phyloP scores from a whole-genome alignment of 2,888 invertebrate genomes.

The Syritta pipiens region DNA sequence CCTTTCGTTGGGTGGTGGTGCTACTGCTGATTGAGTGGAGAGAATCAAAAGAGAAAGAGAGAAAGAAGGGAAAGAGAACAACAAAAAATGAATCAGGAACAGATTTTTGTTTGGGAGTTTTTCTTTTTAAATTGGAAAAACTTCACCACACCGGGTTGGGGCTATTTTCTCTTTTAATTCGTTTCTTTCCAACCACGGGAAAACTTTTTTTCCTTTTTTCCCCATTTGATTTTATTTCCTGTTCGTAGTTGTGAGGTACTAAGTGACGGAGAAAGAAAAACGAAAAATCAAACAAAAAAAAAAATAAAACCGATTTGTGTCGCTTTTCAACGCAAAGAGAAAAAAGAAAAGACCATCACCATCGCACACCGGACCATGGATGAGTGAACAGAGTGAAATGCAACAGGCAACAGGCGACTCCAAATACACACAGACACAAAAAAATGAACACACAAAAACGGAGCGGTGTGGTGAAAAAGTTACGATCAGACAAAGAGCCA shows the following conservation, averaged over 20 bases:
- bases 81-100: not conserved
- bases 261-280: not conserved
- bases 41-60: no score
- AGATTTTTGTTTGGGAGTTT: slow-evolving; percentile 22
- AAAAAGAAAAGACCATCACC: not conserved
- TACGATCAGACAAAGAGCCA: slow-evolving; percentile 3
- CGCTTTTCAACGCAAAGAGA: slow-evolving; percentile 34
- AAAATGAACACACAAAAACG: slow-evolving; percentile 6
- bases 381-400: slow-evolving; percentile 45
- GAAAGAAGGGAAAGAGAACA: not conserved
- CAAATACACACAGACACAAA: no score
- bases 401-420: slow-evolving; percentile 67
- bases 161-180: not conserved
- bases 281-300: no score
- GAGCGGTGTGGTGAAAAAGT: slow-evolving; percentile 24
- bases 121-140: no score
- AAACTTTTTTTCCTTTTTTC: slow-evolving; percentile 1
- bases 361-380: slow-evolving; percentile 15
- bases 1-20: slow-evolving; percentile 11
- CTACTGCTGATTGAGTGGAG: not conserved
- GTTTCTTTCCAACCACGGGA: not conserved
- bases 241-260: slow-evolving; percentile 29
- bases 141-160: slow-evolving; percentile 30
- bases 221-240: slow-evolving; percentile 42
- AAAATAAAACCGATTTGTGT: slow-evolving; percentile 1